phyloP scores from a whole-genome alignment of 2,888 invertebrate genomes.

The Eupithecia abbreviata region DNA sequence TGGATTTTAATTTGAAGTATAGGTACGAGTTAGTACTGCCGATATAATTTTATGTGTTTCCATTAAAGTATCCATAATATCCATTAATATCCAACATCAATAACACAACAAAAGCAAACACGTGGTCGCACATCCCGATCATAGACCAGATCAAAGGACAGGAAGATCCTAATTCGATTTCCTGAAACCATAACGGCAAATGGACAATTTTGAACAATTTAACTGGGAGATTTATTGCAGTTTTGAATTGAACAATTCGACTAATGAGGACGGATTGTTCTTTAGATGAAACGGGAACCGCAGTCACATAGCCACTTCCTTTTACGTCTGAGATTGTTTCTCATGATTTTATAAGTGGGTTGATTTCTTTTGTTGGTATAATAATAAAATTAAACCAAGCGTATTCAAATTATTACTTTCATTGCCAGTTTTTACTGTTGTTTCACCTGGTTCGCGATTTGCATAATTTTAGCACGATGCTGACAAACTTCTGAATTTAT shows the following conservation, averaged over 20 bases:
- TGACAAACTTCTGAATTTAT: neutral
- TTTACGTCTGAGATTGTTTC: slow-evolving; percentile 8
- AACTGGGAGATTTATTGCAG: slow-evolving; percentile 26
- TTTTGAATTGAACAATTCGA: slow-evolving; percentile 31
- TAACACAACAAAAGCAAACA: slow-evolving; percentile 9
- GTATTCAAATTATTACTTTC: slow-evolving; percentile 37
- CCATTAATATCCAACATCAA: neutral
- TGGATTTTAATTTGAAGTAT: no score
- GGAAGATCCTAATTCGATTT: slow-evolving; percentile 44
- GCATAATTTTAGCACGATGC: slow-evolving; percentile 35
- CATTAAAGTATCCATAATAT: neutral
- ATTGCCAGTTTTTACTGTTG: slow-evolving; percentile 29
- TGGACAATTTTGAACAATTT: slow-evolving; percentile 25
- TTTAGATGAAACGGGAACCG: slow-evolving; percentile 19
- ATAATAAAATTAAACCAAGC: slow-evolving; percentile 7
- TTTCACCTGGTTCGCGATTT: slow-evolving; percentile 27
- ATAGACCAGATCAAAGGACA: slow-evolving; percentile 40
- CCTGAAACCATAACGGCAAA: slow-evolving; percentile 34
- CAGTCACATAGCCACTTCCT: slow-evolving; percentile 11
- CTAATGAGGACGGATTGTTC: slow-evolving; percentile 25
- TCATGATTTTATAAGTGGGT: slow-evolving; percentile 3
- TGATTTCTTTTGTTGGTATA: slow-evolving; percentile 5
- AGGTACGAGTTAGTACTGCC: neutral
- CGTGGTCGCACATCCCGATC: slow-evolving; percentile 17
- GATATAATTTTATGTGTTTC: neutral